Percentiles rank a stretch among this genome's conserved stretches.
Evolutionary conservation across 2,797 vertebrate genomes (phyloP).

Genomic region (Myiotriccus ornatus): DNA sequence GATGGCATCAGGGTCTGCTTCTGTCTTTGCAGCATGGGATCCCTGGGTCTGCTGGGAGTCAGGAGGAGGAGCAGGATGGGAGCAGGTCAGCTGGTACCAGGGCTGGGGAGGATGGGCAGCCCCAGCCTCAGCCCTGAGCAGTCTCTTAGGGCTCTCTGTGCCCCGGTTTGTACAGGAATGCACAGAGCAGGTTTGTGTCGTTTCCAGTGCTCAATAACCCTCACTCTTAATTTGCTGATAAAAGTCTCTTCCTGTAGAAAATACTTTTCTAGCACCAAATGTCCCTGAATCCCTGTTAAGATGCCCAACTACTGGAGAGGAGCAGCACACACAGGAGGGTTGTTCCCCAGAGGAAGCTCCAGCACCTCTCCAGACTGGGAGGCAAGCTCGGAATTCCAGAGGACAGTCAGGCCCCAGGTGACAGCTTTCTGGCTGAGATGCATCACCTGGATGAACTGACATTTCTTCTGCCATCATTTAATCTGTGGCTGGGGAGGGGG

Average conservation of each 20-base stretch:
- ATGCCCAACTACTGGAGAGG: accelerated
- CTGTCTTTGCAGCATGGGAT: not conserved
- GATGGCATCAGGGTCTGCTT: not conserved
- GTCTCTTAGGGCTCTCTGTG: not conserved
- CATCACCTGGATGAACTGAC: not conserved
- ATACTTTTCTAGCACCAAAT: not conserved
- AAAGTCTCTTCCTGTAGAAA: not conserved
- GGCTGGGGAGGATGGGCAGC: not conserved
- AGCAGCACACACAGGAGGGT: not conserved
- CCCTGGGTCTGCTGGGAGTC: not conserved
- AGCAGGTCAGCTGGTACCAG: not conserved
- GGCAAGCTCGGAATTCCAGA: not conserved
- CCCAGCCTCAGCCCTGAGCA: accelerated
- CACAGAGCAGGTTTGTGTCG: not conserved
- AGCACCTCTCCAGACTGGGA: not conserved
- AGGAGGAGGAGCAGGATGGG: not conserved
- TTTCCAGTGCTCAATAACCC: not conserved
- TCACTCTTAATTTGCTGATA: not conserved
- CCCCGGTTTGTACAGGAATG: not conserved
- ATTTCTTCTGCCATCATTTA: not conserved
- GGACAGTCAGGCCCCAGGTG: not conserved
- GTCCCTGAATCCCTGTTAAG: not conserved
- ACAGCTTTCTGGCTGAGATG: not conserved
- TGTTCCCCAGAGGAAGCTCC: not conserved
- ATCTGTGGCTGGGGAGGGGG: not conserved